A percentile compares a stretch with the other conserved stretches of the same genome.
Evolutionary conservation across 2,797 vertebrate genomes (phyloP).

Genomic region (Telmatherina bonti): DNA sequence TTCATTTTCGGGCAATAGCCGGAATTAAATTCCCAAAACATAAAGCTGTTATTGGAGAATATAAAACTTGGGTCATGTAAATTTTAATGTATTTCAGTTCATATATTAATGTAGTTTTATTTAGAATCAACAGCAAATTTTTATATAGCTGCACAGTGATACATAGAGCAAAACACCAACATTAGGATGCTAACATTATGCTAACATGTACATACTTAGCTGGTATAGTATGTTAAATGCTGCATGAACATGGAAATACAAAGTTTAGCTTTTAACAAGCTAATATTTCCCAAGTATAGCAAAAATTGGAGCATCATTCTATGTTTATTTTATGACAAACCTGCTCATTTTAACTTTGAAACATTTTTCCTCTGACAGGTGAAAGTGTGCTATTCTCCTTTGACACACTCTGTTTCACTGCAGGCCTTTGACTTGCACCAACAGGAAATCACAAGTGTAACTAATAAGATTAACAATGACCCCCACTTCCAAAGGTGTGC

Average conservation of each 20-base stretch:
- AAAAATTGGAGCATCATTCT: neutral
- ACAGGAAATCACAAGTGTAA: conserved; percentile 30
- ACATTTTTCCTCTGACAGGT: neutral
- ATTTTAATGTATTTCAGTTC: neutral
- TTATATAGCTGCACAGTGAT: neutral
- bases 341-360: too few relatives aligned
- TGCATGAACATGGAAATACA: too few relatives aligned
- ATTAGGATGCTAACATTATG: neutral
- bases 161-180: neutral
- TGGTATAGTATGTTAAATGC: neutral
- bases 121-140: neutral
- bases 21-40: neutral
- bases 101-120: neutral
- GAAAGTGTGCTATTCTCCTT: conserved; percentile 1
- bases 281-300: neutral
- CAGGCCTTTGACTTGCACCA: conserved; percentile 29
- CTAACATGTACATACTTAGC: neutral
- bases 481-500: conserved; percentile 20
- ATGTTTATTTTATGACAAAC: neutral
- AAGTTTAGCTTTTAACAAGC: neutral
- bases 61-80: neutral
- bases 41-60: neutral
- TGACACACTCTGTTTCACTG: neutral
- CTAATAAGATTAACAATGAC: conserved; percentile 34
- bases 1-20: neutral